phyloP scores from a whole-genome alignment of 1,140 invertebrate species.

The Psix sp. region DNA sequence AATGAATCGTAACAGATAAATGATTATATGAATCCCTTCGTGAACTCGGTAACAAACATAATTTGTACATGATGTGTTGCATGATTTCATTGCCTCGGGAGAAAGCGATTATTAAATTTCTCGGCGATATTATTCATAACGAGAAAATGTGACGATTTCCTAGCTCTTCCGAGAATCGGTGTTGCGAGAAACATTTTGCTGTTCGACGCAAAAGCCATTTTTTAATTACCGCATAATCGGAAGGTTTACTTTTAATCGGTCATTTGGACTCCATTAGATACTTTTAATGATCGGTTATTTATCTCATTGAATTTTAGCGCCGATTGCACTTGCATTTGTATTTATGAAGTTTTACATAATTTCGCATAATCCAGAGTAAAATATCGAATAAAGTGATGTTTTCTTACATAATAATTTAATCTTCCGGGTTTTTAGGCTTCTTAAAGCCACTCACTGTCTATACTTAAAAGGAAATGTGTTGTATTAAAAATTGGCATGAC shows the following conservation, averaged over 20 bases:
- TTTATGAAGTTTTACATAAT: slow-evolving; percentile 40
- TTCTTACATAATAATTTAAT: slow-evolving; percentile 16
- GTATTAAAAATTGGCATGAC: too few relatives aligned
- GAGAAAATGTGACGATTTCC: slow-evolving; percentile 20
- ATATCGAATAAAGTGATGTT: slow-evolving; percentile 41
- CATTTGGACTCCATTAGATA: slow-evolving; percentile 5
- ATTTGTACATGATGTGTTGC: slow-evolving; percentile 24
- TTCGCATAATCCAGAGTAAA: slow-evolving; percentile 41
- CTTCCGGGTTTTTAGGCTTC: slow-evolving; percentile 45
- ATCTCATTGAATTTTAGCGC: slow-evolving; percentile 27
- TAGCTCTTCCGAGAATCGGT: neutral
- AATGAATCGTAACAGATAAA: slow-evolving; percentile 33
- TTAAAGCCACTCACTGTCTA: too few relatives aligned
- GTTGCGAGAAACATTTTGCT: neutral
- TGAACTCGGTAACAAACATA: slow-evolving; percentile 19
- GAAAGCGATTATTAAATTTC: slow-evolving; percentile 44
- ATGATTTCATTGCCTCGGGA: slow-evolving; percentile 17
- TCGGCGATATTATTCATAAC: slow-evolving; percentile 16
- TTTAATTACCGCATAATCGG: neutral
- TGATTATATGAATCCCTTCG: slow-evolving; percentile 20
- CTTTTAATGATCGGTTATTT: slow-evolving; percentile 20
- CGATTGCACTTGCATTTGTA: slow-evolving; percentile 15
- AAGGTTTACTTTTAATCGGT: slow-evolving; percentile 4
- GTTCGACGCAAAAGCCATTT: too few relatives aligned
- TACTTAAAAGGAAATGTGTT: too few relatives aligned